phyloP scores from a whole-genome alignment of 2,888 invertebrate genomes.

The Sphaerophoria rueppellii region DNA sequence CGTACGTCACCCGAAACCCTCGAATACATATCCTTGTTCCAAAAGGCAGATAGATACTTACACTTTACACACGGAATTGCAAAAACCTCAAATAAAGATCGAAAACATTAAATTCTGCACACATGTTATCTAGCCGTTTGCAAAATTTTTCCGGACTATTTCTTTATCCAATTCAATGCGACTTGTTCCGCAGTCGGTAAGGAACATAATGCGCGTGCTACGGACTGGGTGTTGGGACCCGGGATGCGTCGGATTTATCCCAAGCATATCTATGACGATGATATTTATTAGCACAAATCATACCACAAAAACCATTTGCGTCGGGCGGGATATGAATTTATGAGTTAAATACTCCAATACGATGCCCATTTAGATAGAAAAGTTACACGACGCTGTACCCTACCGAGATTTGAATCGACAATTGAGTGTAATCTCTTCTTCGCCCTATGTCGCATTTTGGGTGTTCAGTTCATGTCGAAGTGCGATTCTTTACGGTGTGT shows the following conservation, averaged over 20 bases:
- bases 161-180: conserved; percentile 64
- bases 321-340: conserved; percentile 62
- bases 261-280: conserved; percentile 46
- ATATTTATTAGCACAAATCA: conserved; percentile 70
- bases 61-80: conserved; percentile 20
- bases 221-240: not conserved
- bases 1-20: conserved; percentile 8
- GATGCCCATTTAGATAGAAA: conserved; percentile 61
- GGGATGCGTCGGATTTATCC: conserved; percentile 42
- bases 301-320: conserved; percentile 46
- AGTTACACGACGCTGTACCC: conserved; percentile 4
- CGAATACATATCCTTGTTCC: not conserved
- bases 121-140: conserved; percentile 60
- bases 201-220: conserved; percentile 30
- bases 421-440: conserved; percentile 63
- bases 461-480: conserved; percentile 47
- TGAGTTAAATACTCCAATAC: conserved; percentile 55
- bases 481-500: conserved; percentile 60
- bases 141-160: conserved; percentile 49
- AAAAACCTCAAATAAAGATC: conserved; percentile 62
- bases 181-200: conserved; percentile 67
- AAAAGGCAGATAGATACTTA: too few species aligned
- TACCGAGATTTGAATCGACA: conserved; percentile 59
- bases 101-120: conserved; percentile 70
- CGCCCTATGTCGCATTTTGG: not conserved